A percentile compares a stretch with the other conserved stretches of the same genome.
phyloP scores from a whole-genome alignment of 2,888 invertebrate species.

The Nasonovia ribisnigri region DNA sequence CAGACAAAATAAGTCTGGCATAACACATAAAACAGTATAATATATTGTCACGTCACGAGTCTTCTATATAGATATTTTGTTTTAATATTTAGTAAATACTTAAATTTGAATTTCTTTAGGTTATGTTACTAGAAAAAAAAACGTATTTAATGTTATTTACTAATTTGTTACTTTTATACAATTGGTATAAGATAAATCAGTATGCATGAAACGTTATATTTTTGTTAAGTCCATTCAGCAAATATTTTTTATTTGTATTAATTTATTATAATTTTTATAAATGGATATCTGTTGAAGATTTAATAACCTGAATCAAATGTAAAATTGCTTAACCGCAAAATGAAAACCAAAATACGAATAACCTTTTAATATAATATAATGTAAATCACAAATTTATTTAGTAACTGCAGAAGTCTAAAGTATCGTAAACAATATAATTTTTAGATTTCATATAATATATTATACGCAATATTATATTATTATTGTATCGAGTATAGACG shows the following conservation, averaged over 20 bases:
- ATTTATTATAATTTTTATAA: background rate
- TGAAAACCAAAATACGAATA: background rate
- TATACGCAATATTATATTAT: background rate
- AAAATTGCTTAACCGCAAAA: background rate
- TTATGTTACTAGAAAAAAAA: background rate
- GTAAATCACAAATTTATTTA: background rate
- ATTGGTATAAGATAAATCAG: background rate
- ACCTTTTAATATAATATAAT: background rate
- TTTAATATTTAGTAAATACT: background rate
- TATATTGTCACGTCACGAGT: background rate
- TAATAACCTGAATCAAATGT: background rate
- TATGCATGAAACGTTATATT: background rate
- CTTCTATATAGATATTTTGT: background rate
- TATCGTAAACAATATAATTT: background rate
- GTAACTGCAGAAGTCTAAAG: background rate
- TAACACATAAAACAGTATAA: background rate
- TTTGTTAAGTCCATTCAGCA: background rate
- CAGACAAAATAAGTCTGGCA: background rate
- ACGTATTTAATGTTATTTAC: background rate
- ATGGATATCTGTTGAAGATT: background rate
- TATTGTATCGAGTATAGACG: background rate
- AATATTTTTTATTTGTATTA: background rate
- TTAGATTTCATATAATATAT: background rate
- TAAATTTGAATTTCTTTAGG: background rate
- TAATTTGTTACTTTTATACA: background rate